A percentile compares a stretch with the other conserved stretches of the same genome.
Evolutionary conservation across 2,797 vertebrate species (phyloP).

Genomic region (Ctenopoma multispine): DNA sequence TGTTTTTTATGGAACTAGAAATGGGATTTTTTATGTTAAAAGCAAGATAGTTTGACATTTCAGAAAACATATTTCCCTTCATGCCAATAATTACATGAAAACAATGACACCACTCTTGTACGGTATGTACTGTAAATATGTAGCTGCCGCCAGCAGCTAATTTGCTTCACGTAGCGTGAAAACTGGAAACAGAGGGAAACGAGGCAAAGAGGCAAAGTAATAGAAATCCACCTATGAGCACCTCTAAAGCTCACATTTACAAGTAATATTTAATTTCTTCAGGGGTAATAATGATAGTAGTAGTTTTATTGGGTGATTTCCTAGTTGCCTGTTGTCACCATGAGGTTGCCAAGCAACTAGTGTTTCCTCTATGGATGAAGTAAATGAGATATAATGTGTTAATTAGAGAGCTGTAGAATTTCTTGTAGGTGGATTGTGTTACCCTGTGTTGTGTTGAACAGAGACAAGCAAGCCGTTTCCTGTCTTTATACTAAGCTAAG

Average conservation of each 20-base stretch:
- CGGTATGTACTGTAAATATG: not conserved
- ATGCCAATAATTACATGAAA: not conserved
- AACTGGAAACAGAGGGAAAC: not conserved
- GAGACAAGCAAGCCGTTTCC: not conserved
- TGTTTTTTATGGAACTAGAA: not conserved
- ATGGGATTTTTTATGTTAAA: too few species aligned
- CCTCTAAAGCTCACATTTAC: not conserved
- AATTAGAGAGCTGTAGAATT: not conserved
- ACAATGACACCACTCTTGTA: not conserved
- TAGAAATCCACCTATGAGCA: not conserved
- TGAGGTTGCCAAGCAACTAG: not conserved
- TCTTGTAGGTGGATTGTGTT: not conserved
- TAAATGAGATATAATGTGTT: not conserved
- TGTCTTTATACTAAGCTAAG: not conserved
- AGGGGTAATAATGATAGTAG: not conserved
- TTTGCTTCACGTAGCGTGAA: not conserved
- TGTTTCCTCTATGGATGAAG: slow-evolving; percentile 3
- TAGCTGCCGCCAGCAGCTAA: not conserved
- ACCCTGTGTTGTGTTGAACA: not conserved
- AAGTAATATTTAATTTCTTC: not conserved
- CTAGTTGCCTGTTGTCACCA: too few species aligned
- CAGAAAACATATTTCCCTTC: not conserved
- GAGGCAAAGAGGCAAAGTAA: too few species aligned
- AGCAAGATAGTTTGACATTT: not conserved
- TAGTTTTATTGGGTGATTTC: not conserved